A percentile compares a stretch with the other conserved stretches of the same genome.
Evolutionary conservation across 2,797 vertebrate species (phyloP).

Genomic region (Aphelocoma californica): DNA sequence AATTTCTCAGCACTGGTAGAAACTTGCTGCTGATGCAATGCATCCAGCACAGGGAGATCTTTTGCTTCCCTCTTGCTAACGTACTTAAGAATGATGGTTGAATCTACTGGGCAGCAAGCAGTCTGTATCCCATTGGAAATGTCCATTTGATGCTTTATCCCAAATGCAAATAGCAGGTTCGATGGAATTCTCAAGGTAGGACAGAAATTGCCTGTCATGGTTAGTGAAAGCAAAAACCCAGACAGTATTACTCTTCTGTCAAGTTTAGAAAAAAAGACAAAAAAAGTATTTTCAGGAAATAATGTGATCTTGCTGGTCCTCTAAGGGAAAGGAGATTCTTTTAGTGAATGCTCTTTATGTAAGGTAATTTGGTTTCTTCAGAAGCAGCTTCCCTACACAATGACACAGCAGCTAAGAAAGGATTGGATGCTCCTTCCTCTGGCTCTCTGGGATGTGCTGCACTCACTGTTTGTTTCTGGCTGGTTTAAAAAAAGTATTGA

Average conservation of each 20-base stretch:
- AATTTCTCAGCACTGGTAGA: slow-evolving; percentile 15
- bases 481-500: slow-evolving; percentile 29
- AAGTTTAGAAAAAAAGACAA: neutral
- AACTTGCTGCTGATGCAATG: slow-evolving; percentile 19
- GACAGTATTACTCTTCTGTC: neutral
- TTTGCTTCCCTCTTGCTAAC: slow-evolving; percentile 13
- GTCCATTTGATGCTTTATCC: neutral
- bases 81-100: neutral
- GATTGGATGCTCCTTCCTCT: neutral
- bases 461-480: neutral
- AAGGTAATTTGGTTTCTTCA: slow-evolving; percentile 3
- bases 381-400: neutral
- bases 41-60: neutral
- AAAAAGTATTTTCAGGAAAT: neutral
- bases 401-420: slow-evolving; percentile 15
- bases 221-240: neutral
- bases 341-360: neutral
- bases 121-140: neutral
- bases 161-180: slow-evolving; percentile 31
- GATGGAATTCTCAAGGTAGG: neutral
- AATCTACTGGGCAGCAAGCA: neutral
- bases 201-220: neutral
- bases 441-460: neutral
- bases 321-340: neutral
- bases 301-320: neutral